Conservation (phyloP, 2,888 invertebrate species). For the Athripsodes cinereus region DNA sequence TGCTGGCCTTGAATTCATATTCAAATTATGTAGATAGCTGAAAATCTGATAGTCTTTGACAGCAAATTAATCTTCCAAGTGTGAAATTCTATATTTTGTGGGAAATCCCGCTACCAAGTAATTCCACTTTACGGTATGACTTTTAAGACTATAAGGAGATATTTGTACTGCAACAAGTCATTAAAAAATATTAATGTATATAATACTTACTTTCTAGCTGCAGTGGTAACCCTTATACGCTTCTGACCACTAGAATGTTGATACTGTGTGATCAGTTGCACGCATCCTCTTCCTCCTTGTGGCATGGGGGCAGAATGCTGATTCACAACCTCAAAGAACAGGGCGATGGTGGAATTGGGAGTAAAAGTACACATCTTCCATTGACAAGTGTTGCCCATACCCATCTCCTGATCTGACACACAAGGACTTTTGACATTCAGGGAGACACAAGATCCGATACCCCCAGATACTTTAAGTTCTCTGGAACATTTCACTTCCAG, state of each 20-base stretch:
- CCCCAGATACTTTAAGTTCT: slow-evolving; percentile 91
- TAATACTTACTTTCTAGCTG: slow-evolving; percentile 72
- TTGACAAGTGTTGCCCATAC: slow-evolving; percentile 94
- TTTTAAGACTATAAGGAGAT: no score
- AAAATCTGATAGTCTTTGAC: no score
- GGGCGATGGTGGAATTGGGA: slow-evolving; percentile 86
- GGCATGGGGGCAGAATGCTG: slow-evolving; percentile 93
- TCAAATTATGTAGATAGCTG: no score
- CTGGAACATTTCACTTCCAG: slow-evolving; percentile 95
- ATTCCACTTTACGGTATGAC: no score
- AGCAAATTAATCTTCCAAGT: no score
- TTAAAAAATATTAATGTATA: neutral
- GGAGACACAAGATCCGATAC: slow-evolving; percentile 95
- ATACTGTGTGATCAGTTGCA: slow-evolving; percentile 98
- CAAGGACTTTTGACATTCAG: slow-evolving; percentile 85
- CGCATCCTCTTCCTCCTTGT: slow-evolving; percentile 92
- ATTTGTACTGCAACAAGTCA: no score
- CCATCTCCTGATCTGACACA: slow-evolving; percentile 96
- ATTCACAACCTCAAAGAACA: slow-evolving; percentile 94
- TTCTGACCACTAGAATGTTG: slow-evolving; percentile 95
- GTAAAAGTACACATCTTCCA: slow-evolving; percentile 97
- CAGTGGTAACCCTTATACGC: slow-evolving; percentile 91
- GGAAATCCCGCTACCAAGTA: no score
- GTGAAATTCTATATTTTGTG: no score
- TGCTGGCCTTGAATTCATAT: no score